Base-by-base conservation (phyloP, 1,140 invertebrate genomes). In the Atta cephalotes region DNA sequence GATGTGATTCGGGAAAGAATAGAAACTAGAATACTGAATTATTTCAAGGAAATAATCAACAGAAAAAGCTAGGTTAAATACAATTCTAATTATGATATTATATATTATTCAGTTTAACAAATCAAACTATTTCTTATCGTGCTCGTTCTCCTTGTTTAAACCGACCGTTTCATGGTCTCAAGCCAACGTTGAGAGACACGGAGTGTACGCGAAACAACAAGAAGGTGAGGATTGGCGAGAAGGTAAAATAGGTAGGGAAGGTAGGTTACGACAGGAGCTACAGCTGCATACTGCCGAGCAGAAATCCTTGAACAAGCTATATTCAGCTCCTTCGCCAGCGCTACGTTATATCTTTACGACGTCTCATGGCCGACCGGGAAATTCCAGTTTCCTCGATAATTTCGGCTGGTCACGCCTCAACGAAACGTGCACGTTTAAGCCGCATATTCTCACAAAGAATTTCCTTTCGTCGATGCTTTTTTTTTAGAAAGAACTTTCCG, bases 271-370 rank as follows among this genome's bases (percentile, higher is more conserved):
- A 81, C 76, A 85, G 56, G 56, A 71, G 77, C 88, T 90, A 86
- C 86, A 89, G 88, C 88, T 90, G 89, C 81, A 86, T 88, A 88
- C 71, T 72, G 58, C 56, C 70, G 63, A 60, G 82, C 14, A 79
- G 86, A 90, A 90, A 90, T 90, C 89, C 89, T 90, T 90, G 89
- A 90, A 79, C 86, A 82, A 74, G 65, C 86, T 78, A 85, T 78
- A 85, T 81, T 70, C 80, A 77, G 45, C 76, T 58, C 49, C 62
- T 70, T 65, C 74, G 31, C 63, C 74, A 10, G 45, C 35, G 49
- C 39, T 58, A 18, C 39, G 62, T 85, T 85, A 79, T 85, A 77
- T 79, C 74, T 78, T 85, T 79, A 79, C 49, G 74, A 79, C 72
- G 28, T 85, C 62, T 79, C 82, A 85, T 58, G 82, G 72, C 18